Evolutionary conservation across 2,797 vertebrate genomes (phyloP).

Genomic region (Philypnodon macrostomus): DNA sequence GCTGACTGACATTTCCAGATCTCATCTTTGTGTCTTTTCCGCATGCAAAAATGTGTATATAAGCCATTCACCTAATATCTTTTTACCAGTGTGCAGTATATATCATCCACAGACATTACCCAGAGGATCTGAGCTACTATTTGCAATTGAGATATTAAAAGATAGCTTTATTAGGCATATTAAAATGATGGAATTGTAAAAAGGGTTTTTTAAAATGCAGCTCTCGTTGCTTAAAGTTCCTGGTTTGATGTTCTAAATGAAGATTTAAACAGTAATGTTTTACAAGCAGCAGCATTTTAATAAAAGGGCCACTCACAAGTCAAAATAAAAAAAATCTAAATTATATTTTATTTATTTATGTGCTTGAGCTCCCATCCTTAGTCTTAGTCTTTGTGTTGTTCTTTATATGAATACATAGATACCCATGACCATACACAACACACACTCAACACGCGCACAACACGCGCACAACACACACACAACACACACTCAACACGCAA

Average conservation of each 20-base stretch:
- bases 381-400: too few relatives aligned
- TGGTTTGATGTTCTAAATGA: constrained; percentile 27
- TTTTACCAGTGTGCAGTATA: constrained; percentile 15
- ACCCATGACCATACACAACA: too few relatives aligned
- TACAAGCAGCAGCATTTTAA: constrained; percentile 23
- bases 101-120: constrained; percentile 5
- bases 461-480: too few relatives aligned
- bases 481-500: too few relatives aligned
- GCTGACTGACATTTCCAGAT: constrained; percentile 64
- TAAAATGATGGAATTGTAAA: not conserved
- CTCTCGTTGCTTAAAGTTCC: constrained; percentile 12
- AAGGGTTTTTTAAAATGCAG: constrained; percentile 2
- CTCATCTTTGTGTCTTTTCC: constrained; percentile 33
- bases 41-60: constrained; percentile 19
- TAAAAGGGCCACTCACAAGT: too few relatives aligned
- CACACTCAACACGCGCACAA: too few relatives aligned
- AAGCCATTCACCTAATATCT: constrained; percentile 36
- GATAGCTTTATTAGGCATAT: constrained; percentile 5
- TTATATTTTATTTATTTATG: too few relatives aligned
- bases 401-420: too few relatives aligned
- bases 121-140: not conserved
- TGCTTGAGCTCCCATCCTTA: too few relatives aligned
- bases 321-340: too few relatives aligned
- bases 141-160: constrained; percentile 10
- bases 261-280: constrained; percentile 6